Evolutionary conservation across 2,888 invertebrate species (phyloP), one percentile per base, ranked within the genome.

Genomic region (Ophion slaviceki): DNA sequence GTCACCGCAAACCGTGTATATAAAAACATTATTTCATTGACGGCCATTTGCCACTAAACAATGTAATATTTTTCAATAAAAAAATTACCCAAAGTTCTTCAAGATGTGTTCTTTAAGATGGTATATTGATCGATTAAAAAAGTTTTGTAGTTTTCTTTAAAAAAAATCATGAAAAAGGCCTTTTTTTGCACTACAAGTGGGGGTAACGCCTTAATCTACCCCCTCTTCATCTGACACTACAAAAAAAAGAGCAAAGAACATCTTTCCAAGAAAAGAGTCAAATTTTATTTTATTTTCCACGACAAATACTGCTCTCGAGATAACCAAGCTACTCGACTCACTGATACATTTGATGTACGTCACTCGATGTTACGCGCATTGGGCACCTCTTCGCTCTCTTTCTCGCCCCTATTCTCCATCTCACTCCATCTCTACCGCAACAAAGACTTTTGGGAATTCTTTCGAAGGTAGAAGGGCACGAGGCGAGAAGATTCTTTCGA

Each of bases 391-490:
- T 57, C 14, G 72, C 57, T 82, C 66, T 36, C 53, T 64, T 24
- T 57, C 32, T 68, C 28, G 24, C 45, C 32, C 3, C 4, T 4
- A 32, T 32, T 28, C 64, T 6, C 47, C 32, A 32, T 28, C 47
- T 45, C 5, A n/a, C n/a, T 53, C 20, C 11, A 32, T 28, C 62
- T 28, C 24, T 20, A 76, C 57, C 47, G 36, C 47, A 14, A 4
- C 6, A 57, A 2, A 68, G 71, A 80, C 67, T 77, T 74, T 40
- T 1, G 66, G 11, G 72, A 86, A 14, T 86, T 80, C 64, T 80
- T 59, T 45, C n/a, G 32, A 20, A 62, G 45, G 36, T 62, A 32
- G 47, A 71, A 28, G 24, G 32, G 17, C 24, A 74, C 11, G 59
- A 20, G 24, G 8, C n/a, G 74, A 61, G 53, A 53, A 17, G 61